These are phyloP conservation scores for Mastacembelus armatus DNA, from an alignment of 2,797 vertebrate species.

Conservation along the genomic window DNA sequence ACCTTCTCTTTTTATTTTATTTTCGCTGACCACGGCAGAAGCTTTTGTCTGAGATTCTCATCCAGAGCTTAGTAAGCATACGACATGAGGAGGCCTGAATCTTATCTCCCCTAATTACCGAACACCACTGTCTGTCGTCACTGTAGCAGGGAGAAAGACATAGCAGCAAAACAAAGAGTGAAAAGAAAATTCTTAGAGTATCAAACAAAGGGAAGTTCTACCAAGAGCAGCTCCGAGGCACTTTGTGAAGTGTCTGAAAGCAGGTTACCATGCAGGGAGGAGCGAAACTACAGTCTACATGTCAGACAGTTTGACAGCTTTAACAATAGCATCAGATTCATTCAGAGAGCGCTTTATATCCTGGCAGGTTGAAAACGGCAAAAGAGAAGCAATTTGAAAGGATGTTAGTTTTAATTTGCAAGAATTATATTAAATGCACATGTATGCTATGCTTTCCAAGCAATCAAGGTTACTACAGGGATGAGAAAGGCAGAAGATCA, in stretches of 20 bases:
- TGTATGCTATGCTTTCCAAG: background rate
- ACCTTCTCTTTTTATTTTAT: background rate
- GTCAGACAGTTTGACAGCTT: background rate
- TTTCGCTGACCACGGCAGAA: constrained; percentile 65
- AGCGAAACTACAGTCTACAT: background rate
- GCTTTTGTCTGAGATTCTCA: constrained; percentile 58
- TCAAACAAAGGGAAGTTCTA: constrained; percentile 54
- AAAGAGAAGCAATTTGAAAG: too few relatives aligned
- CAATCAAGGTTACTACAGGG: background rate
- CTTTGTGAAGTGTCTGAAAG: constrained; percentile 8
- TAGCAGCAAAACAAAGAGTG: constrained; percentile 38
- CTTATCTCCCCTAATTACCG: constrained; percentile 74
- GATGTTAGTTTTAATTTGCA: too few relatives aligned
- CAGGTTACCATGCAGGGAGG: background rate
- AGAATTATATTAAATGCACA: too few relatives aligned
- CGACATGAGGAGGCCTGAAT: constrained; percentile 15
- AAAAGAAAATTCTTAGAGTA: constrained; percentile 25
- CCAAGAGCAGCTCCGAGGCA: constrained; percentile 11
- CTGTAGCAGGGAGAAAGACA: background rate
- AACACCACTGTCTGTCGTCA: constrained; percentile 16
- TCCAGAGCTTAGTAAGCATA: constrained; percentile 17
- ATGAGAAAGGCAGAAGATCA: background rate
- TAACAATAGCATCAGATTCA: constrained; percentile 13
- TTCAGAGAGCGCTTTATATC: background rate
- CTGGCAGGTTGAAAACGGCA: background rate